Base-by-base conservation (phyloP, 2,113 vertebrate species). In the Ploceus nigricollis region DNA sequence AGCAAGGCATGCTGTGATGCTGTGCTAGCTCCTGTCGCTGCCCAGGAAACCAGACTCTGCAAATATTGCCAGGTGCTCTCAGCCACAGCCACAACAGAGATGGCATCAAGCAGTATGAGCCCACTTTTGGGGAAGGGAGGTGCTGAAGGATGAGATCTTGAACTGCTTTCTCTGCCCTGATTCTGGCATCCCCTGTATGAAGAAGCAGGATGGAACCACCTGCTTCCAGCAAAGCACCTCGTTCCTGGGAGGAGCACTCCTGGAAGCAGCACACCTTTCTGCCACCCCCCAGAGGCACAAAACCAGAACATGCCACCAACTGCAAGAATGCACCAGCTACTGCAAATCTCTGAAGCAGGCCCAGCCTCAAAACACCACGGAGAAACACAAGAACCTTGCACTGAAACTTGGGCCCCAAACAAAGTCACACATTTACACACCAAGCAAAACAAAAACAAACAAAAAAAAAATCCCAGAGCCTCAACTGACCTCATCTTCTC, bases 31-130 rank as follows among this genome's bases (percentile, higher is more conserved):
- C 47, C 33, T 9, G 1, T 5, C 6, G 4, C 56, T 66, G 57
- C 28, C 8, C 47, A 45, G 42, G 31, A 63, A 22, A 66, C 2
- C 39, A 68, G 25, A 40, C 21, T 79, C 65, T 5, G 68, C 61
- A 63, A 61, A 66, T 12, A 30, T 4, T 57, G 21, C 9, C 37
- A 82, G 79, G 56, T n/a, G 51, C 39, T 53, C 70, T 39, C 27
- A 20, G 18, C 15, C 73, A 76, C 53, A 42, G 42, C 56, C 13
- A 3, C 27, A 53, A 31, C 17, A 82, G 40, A 8, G 27, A 30
- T 0, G 3, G 16, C 19, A 42, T 20, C 25, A 15, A n/a, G 15
- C 73, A 45, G 33, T 3, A 31, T 0, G 15, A 77, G 50, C 21
- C 16, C 14, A 9, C 31, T 90, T 81, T 27, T 1, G 3, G 27